Evolutionary conservation across 1,140 invertebrate species (phyloP), one percentile per base, ranked within the genome.

Genomic region (Drosophila pandora): DNA sequence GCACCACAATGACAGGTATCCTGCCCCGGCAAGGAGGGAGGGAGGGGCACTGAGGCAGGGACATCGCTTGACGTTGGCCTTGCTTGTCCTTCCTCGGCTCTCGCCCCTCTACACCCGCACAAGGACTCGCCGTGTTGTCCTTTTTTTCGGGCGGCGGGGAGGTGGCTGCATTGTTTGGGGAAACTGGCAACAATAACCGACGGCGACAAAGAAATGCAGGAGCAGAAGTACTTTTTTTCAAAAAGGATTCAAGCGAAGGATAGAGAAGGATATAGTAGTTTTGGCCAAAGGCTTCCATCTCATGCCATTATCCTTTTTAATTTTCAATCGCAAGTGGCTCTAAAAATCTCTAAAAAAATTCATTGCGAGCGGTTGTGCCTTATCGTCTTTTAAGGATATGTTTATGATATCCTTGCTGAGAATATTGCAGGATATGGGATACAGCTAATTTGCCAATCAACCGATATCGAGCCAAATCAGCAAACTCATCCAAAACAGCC

Each of bases 71-170:
- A 55, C 47, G 41, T 61, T 84, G 80, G 67, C 80, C 80, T 84
- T 81, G 80, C 80, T 76, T 84, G 80, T 76, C 71, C 80, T 68
- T 67, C 60, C 61, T 73, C 79, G 65, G 57, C 37, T 10, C 49
- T 17, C 17, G 25, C 8, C 6, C 17, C 34, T 34, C 70, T 48
- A 21, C 55, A 47, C 22, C 61, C 67, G 17, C 17, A 63, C 78
- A 82, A 77, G 62, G 78, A 58, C 62, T 65, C 52, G 49, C 60
- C 53, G 65, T 74, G 70, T 74, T 74, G 71, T 58, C 63, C 65
- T 69, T 69, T 69, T 34, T 34, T 32, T 8, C 6, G 30, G 32
- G 34, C 10, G 34, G 2, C 0, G 10, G 9, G 37, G 63, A 1
- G 13, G 63, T 30, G 65, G 49, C 73, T 72, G 78, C 78, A 81